Evolutionary conservation across 2,888 invertebrate species (phyloP).

Genomic region (Pterostichus madidus): DNA sequence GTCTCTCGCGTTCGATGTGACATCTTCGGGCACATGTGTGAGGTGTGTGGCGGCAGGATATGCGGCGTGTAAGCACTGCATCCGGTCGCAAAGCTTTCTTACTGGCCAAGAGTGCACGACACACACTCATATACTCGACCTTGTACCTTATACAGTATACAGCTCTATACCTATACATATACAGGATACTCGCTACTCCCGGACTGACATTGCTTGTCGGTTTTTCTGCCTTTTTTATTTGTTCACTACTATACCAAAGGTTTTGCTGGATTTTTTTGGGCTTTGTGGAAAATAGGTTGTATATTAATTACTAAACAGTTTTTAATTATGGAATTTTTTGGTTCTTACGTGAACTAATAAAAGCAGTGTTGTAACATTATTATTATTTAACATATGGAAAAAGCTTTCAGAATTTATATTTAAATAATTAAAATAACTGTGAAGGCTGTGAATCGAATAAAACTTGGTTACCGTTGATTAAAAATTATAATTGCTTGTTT

Average conservation of each 20-base stretch:
- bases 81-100: slow-evolving; percentile 17
- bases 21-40: slow-evolving; percentile 36
- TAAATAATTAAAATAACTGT: too few relatives aligned
- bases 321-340: too few relatives aligned
- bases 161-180: slow-evolving; percentile 8
- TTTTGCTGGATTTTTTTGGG: slow-evolving; percentile 30
- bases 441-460: too few relatives aligned
- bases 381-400: too few relatives aligned
- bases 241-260: slow-evolving; percentile 21
- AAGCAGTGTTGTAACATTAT: too few relatives aligned
- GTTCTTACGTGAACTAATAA: too few relatives aligned
- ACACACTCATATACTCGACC: slow-evolving; percentile 21
- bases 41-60: not conserved
- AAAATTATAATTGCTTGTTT: too few relatives aligned
- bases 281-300: slow-evolving; percentile 11
- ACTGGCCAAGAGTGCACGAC: slow-evolving; percentile 31
- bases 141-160: slow-evolving; percentile 3
- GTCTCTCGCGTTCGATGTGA: slow-evolving; percentile 13
- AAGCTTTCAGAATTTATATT: too few relatives aligned
- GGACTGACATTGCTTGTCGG: slow-evolving; percentile 27
- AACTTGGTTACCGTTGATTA: too few relatives aligned
- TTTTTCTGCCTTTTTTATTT: slow-evolving; percentile 34
- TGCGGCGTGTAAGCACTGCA: slow-evolving; percentile 30
- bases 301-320: slow-evolving; percentile 14
- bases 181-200: slow-evolving; percentile 13